Base-by-base conservation (phyloP, 1,140 invertebrate genomes). In the Pogonomyrmex californicus region DNA sequence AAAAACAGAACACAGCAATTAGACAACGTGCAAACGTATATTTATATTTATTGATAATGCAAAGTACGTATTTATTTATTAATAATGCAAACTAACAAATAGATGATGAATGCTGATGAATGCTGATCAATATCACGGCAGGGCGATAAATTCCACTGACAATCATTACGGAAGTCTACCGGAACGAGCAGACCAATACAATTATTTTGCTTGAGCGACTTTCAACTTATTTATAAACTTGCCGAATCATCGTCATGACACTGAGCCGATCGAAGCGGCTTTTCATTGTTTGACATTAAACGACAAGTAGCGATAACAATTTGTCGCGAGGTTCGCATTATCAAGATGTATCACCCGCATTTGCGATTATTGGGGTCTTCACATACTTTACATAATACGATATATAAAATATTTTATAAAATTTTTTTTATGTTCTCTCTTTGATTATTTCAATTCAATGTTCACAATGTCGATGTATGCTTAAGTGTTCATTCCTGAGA, bases 141-240 rank as follows among this genome's bases (percentile, higher is more conserved):
- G 54, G 36, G 10, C 51, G 30, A 79, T 87, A 85, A 89, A 87
- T 87, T 85, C 85, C 14, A 23, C 56, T 33, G 54, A 54, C 78
- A 51, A 87, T 89, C 71, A 85, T 87, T 90, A 68, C 78, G 51
- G 85, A 66, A 83, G 73, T 23, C 10, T 0, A 58, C 23, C 56
- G 30, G 38, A 60, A 66, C 36, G n/a, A 58, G 30, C 60, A 51
- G 23, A 49, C 58, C 90, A 91, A 75, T 87, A 89, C 88, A 90
- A 92, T 93, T 91, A 93, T 91, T 89, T 87, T 73, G 73, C 88
- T 62, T 83, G 75, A 87, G 54, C 71, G 66, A 87, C 89, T 85
- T 85, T 75, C 66, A 44, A 30, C 70, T 10, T 51, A 17, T 85
- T 79, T 78, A 90, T 92, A 87, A 91, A 92, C 77, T 88, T 89